Percentiles rank a stretch among this genome's conserved stretches.
These are phyloP conservation scores for Tinamus guttatus DNA, from an alignment of 2,113 vertebrate genomes.

Conservation along the genomic window DNA sequence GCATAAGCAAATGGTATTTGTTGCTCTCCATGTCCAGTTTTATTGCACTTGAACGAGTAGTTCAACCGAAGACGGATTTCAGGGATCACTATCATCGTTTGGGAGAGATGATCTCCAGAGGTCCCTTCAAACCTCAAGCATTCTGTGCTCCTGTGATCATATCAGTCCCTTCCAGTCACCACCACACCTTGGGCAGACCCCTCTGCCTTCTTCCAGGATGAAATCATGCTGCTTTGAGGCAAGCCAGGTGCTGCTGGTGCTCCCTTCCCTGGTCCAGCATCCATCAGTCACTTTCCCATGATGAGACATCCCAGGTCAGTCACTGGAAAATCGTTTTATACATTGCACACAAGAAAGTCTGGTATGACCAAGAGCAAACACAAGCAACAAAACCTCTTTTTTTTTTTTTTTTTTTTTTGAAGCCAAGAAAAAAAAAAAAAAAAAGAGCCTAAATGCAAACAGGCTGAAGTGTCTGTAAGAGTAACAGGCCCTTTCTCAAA, in stretches of 20 bases:
- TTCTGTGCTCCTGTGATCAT: not conserved
- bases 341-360: not conserved
- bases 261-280: not conserved
- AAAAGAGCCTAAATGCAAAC: not conserved
- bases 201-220: accelerated
- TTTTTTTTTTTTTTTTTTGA: not conserved
- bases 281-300: not conserved
- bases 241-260: not conserved
- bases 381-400: not conserved
- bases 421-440: not conserved
- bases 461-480: not conserved
- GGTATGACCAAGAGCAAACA: not conserved
- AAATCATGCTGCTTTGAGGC: not conserved
- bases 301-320: not conserved
- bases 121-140: too few relatives aligned
- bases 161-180: not conserved
- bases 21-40: not conserved
- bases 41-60: slow-evolving; percentile 6
- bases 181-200: not conserved
- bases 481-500: not conserved
- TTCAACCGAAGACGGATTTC: not conserved
- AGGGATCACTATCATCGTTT: not conserved
- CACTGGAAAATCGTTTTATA: not conserved
- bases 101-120: too few relatives aligned
- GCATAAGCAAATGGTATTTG: not conserved